Evolutionary conservation across 2,888 invertebrate genomes (phyloP), one percentile per base, ranked within the genome.

Genomic region (Therioaphis trifolii): DNA sequence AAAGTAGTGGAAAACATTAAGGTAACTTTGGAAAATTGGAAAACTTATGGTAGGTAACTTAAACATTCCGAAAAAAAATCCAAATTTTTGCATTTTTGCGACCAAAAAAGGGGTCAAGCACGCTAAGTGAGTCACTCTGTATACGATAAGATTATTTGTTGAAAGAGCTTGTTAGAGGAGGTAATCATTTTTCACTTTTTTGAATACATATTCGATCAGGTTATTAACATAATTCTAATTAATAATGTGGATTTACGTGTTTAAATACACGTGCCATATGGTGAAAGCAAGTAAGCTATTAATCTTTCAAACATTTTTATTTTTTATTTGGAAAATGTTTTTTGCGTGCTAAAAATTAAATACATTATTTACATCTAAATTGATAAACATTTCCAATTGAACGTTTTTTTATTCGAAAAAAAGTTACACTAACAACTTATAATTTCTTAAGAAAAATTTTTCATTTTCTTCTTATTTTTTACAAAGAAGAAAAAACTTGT

Each of bases 141-240:
- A n/a, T n/a, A n/a, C n/a, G n/a, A n/a, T n/a, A n/a, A n/a, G 55
- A 55, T 21, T n/a, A 55, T 55, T 55, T 55, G 55, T 55, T 55
- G 21, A 55, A 55, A 55, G 55, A 18, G 21, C n/a, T 55, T 55
- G 55, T 55, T n/a, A n/a, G n/a, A n/a, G 55, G 21, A 55, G 21
- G 55, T 55, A 55, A 55, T n/a, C 55, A 55, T 55, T 55, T 55
- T 55, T 55, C 55, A 55, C 55, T n/a, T 55, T 55, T 55, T 9
- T 18, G 55, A 55, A 9, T 55, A 55, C 21, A n/a, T 55, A 55
- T 55, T n/a, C 55, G 21, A 55, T 9, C 55, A 21, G 55, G 21
- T 55, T 55, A 55, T 55, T 52, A 52, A 52, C 55, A 55, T 55
- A 49, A 55, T 55, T 55, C 21, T 2, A 21, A 55, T n/a, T n/a